A percentile compares a stretch with the other conserved stretches of the same genome.
Conservation (phyloP, 2,113 vertebrate species). For the Solenodon paradoxus region DNA sequence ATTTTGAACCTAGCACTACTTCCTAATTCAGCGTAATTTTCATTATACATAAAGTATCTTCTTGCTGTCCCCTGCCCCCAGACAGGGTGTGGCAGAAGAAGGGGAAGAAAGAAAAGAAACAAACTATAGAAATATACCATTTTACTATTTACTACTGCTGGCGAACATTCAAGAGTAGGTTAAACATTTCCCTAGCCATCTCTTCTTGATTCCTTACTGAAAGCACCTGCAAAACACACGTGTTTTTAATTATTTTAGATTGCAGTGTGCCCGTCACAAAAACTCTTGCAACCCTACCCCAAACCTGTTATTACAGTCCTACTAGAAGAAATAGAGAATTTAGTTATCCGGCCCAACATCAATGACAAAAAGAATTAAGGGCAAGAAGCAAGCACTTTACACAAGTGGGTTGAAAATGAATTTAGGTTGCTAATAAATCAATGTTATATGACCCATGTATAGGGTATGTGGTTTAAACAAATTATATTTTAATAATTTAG, state of each 20-base stretch:
- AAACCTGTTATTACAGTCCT: background rate
- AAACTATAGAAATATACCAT: background rate
- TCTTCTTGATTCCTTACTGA: background rate
- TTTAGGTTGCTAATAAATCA: background rate
- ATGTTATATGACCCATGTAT: background rate
- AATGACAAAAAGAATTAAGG: background rate
- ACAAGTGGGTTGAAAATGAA: slow-evolving; percentile 5
- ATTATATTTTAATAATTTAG: background rate
- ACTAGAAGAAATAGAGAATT: background rate
- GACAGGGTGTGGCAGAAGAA: background rate
- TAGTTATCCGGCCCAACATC: background rate
- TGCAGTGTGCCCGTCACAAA: background rate
- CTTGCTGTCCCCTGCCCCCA: no score
- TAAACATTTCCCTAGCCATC: background rate
- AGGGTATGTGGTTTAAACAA: background rate
- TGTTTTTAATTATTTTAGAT: background rate
- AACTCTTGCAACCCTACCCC: background rate
- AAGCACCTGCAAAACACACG: background rate
- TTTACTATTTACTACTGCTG: slow-evolving; percentile 13
- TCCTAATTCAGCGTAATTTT: background rate
- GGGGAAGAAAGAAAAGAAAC: background rate
- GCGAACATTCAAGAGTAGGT: background rate
- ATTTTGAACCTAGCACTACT: background rate
- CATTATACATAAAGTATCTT: background rate
- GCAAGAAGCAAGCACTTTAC: background rate